Conservation (phyloP, 92 coral and sea anemone species). For the Phenganax stokvisi region DNA sequence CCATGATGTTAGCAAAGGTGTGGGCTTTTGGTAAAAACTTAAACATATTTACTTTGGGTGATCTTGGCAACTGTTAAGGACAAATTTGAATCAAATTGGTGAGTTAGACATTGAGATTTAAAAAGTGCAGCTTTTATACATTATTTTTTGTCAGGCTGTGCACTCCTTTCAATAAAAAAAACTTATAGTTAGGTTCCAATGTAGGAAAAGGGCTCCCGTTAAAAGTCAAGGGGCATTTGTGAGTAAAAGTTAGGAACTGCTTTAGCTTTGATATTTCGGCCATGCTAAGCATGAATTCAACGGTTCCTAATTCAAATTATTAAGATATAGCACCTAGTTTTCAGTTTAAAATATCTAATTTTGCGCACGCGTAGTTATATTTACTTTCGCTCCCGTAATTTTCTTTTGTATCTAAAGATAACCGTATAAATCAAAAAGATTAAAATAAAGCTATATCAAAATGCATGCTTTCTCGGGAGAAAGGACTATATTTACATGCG, state of each 20-base stretch:
- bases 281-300: neutral
- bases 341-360: neutral
- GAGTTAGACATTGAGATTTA: too few species aligned
- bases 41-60: too few species aligned
- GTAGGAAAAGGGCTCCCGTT: too few species aligned
- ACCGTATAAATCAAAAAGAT: neutral
- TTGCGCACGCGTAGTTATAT: neutral
- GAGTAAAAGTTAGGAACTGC: neutral
- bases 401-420: neutral
- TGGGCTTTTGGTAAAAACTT: too few species aligned
- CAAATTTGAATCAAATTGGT: too few species aligned
- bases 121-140: too few species aligned
- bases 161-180: too few species aligned
- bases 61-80: too few species aligned
- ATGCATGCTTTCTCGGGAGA: neutral
- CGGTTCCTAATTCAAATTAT: constrained; percentile 5
- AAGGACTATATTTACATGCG: neutral
- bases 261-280: neutral
- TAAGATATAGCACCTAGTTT: neutral
- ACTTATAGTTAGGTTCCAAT: too few species aligned
- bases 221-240: neutral
- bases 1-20: too few species aligned
- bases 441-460: neutral
- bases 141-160: too few species aligned
- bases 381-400: neutral